A percentile compares a stretch with the other conserved stretches of the same genome.
These are phyloP conservation scores for Palythoa grandis DNA, from an alignment of 92 coral and sea anemone genomes.

Conservation along the genomic window DNA sequence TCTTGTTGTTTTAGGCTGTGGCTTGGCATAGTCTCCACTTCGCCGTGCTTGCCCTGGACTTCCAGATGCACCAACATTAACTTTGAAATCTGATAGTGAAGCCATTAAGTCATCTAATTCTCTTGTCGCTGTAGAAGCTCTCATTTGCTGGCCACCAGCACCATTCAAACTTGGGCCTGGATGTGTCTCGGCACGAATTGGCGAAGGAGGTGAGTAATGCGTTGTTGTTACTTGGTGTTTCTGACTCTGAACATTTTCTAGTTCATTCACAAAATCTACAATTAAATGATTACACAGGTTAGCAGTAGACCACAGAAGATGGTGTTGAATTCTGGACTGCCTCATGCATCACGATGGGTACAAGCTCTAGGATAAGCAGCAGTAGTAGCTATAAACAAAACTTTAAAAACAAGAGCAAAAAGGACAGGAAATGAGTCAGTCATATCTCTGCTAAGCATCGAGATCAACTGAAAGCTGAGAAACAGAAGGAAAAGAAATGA, in stretches of 20 bases:
- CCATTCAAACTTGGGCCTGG: slow-evolving; percentile 58
- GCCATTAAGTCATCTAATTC: slow-evolving; percentile 99
- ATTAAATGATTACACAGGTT: neutral
- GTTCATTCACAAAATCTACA: slow-evolving; percentile 46
- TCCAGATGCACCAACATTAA: slow-evolving; percentile 84
- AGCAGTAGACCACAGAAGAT: neutral
- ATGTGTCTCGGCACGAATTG: slow-evolving; percentile 62
- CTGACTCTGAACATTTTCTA: slow-evolving; percentile 33
- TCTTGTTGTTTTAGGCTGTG: slow-evolving; percentile 71
- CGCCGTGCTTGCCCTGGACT: slow-evolving; percentile 77
- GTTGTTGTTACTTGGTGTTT: slow-evolving; percentile 52
- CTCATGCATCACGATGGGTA: no score
- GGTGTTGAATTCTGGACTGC: no score
- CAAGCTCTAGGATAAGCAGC: no score
- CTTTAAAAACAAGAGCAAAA: no score
- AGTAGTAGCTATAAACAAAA: no score
- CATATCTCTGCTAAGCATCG: no score
- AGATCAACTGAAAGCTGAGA: no score
- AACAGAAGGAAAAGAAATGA: no score
- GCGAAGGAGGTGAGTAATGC: slow-evolving; percentile 55
- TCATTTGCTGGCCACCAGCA: slow-evolving; percentile 62
- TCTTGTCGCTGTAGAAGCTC: slow-evolving; percentile 98
- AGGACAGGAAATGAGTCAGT: no score
- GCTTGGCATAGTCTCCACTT: slow-evolving; percentile 98
- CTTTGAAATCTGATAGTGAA: slow-evolving; percentile 97